Percentiles rank a stretch among this genome's conserved stretches.
Evolutionary conservation across 2,797 vertebrate species (phyloP).

Genomic region (Enteromius afrohamiltoni): DNA sequence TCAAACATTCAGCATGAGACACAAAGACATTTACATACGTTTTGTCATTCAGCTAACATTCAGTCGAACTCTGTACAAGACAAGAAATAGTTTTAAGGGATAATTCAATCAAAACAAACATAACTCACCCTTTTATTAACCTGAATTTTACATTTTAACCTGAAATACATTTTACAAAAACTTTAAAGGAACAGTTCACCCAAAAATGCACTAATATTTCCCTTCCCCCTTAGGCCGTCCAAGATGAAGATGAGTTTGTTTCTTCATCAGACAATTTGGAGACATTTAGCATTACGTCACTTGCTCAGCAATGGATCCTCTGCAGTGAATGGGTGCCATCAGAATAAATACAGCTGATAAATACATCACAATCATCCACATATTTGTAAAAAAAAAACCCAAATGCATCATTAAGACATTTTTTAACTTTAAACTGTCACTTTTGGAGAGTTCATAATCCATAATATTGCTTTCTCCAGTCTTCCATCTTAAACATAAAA

Average conservation of each 20-base stretch:
- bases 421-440: not conserved
- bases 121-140: not conserved
- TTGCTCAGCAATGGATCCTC: not conserved
- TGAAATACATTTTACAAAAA: not conserved
- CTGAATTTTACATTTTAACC: too few relatives aligned
- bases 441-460: not conserved
- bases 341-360: not conserved
- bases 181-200: not conserved
- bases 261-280: not conserved
- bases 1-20: slow-evolving; percentile 9
- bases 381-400: not conserved
- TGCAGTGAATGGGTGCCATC: not conserved
- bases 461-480: not conserved
- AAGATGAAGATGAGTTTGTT: not conserved
- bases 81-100: not conserved
- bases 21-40: slow-evolving; percentile 2
- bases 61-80: not conserved
- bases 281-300: not conserved
- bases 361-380: not conserved
- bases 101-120: not conserved
- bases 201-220: not conserved
- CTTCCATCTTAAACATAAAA: not conserved
- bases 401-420: not conserved
- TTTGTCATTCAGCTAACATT: slow-evolving; percentile 6
- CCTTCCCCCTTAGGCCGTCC: too few relatives aligned